phyloP scores from a whole-genome alignment of 2,113 vertebrate genomes.

The Paramormyrops kingsleyae region DNA sequence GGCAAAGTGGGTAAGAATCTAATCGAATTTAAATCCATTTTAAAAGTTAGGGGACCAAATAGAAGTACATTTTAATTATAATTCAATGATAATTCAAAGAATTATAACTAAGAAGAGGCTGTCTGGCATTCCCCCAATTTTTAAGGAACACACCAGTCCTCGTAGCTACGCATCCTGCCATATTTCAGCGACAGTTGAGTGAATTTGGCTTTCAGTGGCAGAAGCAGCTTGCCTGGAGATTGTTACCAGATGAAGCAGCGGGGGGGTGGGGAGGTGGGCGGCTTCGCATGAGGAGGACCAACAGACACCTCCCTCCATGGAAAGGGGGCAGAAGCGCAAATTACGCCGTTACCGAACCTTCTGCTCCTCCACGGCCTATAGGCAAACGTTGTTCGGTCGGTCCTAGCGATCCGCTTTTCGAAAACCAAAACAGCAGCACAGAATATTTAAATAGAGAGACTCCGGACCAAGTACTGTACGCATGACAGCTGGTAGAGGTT shows the following conservation, averaged over 20 bases:
- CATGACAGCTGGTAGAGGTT: background rate
- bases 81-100: slow-evolving; percentile 12
- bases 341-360: background rate
- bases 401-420: background rate
- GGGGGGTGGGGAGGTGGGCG: background rate
- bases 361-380: background rate
- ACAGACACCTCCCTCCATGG: background rate
- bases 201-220: slow-evolving; percentile 46
- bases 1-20: background rate
- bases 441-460: background rate
- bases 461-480: background rate
- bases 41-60: background rate
- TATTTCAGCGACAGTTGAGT: slow-evolving; percentile 48
- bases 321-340: background rate
- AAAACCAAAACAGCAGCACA: background rate
- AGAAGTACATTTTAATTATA: background rate
- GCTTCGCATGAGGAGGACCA: background rate
- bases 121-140: slow-evolving; percentile 36
- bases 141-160: slow-evolving; percentile 19
- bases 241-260: slow-evolving; percentile 49
- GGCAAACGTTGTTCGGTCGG: background rate
- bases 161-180: slow-evolving; percentile 26
- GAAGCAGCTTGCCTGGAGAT: slow-evolving; percentile 51
- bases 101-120: slow-evolving; percentile 35
- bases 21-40: background rate